Conservation (phyloP, 1,140 invertebrate species). For the Brachionus rubens region DNA sequence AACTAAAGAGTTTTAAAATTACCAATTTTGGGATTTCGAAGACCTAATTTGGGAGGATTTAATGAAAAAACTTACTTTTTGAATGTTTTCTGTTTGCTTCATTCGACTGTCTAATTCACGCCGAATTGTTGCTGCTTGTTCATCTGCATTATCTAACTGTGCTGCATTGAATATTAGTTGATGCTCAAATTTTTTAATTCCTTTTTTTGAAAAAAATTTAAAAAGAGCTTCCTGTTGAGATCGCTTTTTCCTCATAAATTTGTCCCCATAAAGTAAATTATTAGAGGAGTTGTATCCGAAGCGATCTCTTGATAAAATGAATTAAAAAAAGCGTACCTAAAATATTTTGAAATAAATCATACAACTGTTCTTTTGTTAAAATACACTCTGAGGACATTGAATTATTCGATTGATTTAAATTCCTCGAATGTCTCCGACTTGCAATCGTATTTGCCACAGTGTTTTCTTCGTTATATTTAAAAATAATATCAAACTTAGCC, state of each 20-base stretch:
- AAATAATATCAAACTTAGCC: slow-evolving; percentile 98
- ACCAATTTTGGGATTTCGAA: too few relatives aligned
- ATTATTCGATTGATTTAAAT: slow-evolving; percentile 54
- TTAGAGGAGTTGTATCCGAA: too few relatives aligned
- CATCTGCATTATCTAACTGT: slow-evolving; percentile 96
- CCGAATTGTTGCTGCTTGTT: slow-evolving; percentile 97
- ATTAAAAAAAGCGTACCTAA: too few relatives aligned
- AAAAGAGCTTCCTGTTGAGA: too few relatives aligned
- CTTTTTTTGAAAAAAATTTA: too few relatives aligned
- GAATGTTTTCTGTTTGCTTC: slow-evolving; percentile 92
- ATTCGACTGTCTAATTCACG: slow-evolving; percentile 94
- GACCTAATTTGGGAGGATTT: too few relatives aligned
- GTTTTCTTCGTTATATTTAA: slow-evolving; percentile 71
- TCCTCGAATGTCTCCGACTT: slow-evolving; percentile 51
- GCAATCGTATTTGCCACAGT: slow-evolving; percentile 12
- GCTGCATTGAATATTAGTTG: slow-evolving; percentile 97
- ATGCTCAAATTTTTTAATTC: slow-evolving; percentile 97
- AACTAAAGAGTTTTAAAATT: too few relatives aligned
- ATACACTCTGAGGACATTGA: slow-evolving; percentile 59
- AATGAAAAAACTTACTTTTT: slow-evolving; percentile 69
- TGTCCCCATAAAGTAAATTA: too few relatives aligned
- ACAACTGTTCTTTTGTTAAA: slow-evolving; percentile 74
- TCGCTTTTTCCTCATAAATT: too few relatives aligned
- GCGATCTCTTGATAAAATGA: too few relatives aligned
- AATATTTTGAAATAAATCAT: slow-evolving; percentile 99